Evolutionary conservation across 2,888 invertebrate genomes (phyloP).

Genomic region (Acrocera orbiculus): DNA sequence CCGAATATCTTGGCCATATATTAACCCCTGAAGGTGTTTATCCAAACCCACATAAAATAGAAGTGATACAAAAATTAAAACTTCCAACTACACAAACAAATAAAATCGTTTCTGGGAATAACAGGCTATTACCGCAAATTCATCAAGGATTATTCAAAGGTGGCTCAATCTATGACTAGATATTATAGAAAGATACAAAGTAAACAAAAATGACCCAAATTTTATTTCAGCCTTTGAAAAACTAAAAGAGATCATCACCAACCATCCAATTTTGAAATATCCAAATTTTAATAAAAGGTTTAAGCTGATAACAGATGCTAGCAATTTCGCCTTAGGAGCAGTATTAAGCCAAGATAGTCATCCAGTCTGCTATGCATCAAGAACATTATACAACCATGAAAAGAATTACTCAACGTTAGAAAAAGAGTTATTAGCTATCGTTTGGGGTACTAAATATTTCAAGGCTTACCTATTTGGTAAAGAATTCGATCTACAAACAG

Average conservation of each 20-base stretch:
- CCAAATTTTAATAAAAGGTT: conserved; percentile 2
- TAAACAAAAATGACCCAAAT: conserved; percentile 1
- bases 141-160: background rate
- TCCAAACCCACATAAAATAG: conserved; percentile 9
- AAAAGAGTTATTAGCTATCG: conserved; percentile 1
- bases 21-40: conserved; percentile 11
- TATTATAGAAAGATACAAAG: background rate
- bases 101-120: conserved; percentile 1
- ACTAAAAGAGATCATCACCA: background rate
- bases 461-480: conserved; percentile 1
- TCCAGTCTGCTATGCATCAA: conserved; percentile 2
- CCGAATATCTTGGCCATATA: conserved; percentile 18
- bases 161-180: background rate
- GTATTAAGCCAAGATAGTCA: background rate
- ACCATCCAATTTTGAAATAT: background rate
- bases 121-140: conserved; percentile 1
- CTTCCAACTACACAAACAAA: conserved; percentile 1
- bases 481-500: conserved; percentile 3
- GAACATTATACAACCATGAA: conserved; percentile 3
- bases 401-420: conserved; percentile 1
- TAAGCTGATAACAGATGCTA: conserved; percentile 1
- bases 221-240: conserved; percentile 3
- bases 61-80: conserved; percentile 4
- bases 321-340: conserved; percentile 1
- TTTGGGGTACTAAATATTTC: conserved; percentile 2